Conservation (phyloP, 2,113 vertebrate species). For the Salvelinus fontinalis region DNA sequence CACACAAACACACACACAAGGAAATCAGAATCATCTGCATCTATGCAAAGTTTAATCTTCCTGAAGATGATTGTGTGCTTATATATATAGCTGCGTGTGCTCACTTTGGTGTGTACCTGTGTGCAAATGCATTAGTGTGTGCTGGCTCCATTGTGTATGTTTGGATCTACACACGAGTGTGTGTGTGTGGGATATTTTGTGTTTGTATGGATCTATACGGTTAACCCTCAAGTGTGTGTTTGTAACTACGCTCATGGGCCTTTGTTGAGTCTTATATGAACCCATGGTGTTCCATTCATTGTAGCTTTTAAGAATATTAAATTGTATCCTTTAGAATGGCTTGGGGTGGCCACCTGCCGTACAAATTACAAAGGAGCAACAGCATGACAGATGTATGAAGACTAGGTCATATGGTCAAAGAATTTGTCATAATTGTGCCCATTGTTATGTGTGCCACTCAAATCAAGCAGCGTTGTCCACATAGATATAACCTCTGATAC, state of each 20-base stretch:
- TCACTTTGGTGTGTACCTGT: too few species aligned
- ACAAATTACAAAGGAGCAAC: constrained; percentile 55
- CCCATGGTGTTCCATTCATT: constrained; percentile 37
- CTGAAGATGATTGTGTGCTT: too few species aligned
- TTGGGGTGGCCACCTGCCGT: constrained; percentile 64
- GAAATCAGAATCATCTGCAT: too few species aligned
- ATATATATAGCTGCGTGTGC: too few species aligned
- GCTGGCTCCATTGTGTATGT: not conserved
- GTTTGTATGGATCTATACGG: not conserved
- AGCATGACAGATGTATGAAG: constrained; percentile 64
- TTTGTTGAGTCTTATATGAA: constrained; percentile 34
- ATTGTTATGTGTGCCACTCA: constrained; percentile 36
- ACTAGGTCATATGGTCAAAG: constrained; percentile 66
- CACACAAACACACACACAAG: too few species aligned
- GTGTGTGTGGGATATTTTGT: not conserved
- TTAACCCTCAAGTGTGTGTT: constrained; percentile 7
- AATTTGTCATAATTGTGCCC: constrained; percentile 51
- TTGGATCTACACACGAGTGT: not conserved
- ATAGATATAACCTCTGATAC: too few species aligned
- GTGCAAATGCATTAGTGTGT: not conserved
- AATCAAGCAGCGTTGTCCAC: not conserved
- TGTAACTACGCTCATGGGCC: not conserved
- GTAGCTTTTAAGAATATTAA: constrained; percentile 46
- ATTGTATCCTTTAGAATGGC: constrained; percentile 35
- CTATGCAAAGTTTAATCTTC: too few species aligned